Evolutionary conservation across 2,888 invertebrate species (phyloP), one percentile per base, ranked within the genome.

Genomic region (Sminthurides aquaticus): DNA sequence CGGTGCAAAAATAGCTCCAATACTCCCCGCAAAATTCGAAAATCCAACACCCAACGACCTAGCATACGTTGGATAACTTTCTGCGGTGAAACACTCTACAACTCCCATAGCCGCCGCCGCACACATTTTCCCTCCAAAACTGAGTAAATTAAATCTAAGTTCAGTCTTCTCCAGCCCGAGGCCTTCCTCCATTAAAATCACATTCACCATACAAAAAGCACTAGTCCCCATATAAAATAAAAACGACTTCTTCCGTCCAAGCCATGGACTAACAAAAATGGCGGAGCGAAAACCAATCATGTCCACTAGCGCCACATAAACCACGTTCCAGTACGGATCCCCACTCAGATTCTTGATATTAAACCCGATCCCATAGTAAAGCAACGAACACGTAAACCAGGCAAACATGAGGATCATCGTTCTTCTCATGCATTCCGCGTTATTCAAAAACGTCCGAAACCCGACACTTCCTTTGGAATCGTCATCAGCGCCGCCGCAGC

Each of bases 261-360:
- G 57, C 66, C 66, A 63, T n/a, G 63, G 57, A 27, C 59, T 66
- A 24, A 66, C 34, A 25, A 65, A 25, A 8, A 57, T 57, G 15
- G 62, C 65, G 3, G 57, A 65, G 1, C 57, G 49, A 20, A 57
- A 57, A 2, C 62, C 57, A 25, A 62, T 29, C 43, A 61, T n/a
- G 24, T 65, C 65, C 15, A 56, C 65, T 1, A 65, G 22, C 18
- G 60, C 61, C 49, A 65, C 25, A 20, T 34, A 58, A 25, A 62
- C 34, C 3, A 61, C 61, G 54, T 72, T 72, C 49, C 70, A 54
- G 59, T 71, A 72, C 1, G 67, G 67, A 57, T 71, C 68, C 34
- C 72, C 72, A 62, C 67, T 70, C 57, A 72, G 57, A 57, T 71
- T 71, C 49, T 68, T 71, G 63, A 68, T 68, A 28, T 68, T 68